Evolutionary conservation across 2,797 vertebrate genomes (phyloP).

Genomic region (Acipenser oxyrinchus): DNA sequence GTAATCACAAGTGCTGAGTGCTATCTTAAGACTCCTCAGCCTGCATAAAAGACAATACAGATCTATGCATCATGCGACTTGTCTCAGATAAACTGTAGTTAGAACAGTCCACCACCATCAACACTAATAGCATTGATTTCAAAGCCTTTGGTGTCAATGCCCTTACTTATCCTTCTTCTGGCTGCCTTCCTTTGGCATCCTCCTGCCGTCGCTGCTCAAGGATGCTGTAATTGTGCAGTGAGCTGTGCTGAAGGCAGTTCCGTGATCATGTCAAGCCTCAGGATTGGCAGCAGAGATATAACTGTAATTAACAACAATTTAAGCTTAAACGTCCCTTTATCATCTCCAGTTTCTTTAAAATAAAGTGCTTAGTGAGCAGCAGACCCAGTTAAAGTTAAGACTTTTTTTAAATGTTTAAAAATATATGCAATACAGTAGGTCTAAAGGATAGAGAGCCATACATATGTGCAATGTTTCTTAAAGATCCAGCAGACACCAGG

Average conservation of each 20-base stretch:
- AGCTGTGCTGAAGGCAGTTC: not conserved
- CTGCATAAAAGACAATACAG: not conserved
- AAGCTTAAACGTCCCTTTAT: too few species aligned
- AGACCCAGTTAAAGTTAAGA: too few species aligned
- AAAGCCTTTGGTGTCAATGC: not conserved
- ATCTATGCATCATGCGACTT: conserved; percentile 1
- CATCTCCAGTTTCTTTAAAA: too few species aligned
- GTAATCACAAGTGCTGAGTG: not conserved
- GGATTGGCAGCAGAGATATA: too few species aligned
- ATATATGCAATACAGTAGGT: too few species aligned
- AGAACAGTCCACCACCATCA: not conserved
- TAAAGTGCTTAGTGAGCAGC: too few species aligned
- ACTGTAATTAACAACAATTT: too few species aligned
- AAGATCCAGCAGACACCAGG: too few species aligned
- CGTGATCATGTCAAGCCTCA: too few species aligned
- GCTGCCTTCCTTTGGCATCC: not conserved
- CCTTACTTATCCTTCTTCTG: not conserved
- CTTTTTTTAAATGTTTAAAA: too few species aligned
- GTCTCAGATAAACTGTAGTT: not conserved
- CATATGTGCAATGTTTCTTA: too few species aligned
- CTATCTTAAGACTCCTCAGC: not conserved
- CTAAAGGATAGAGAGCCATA: too few species aligned
- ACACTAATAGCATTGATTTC: conserved; percentile 1
- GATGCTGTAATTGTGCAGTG: not conserved
- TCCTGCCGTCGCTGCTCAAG: not conserved